These are phyloP conservation scores for Streptopelia turtur DNA, from an alignment of 2,797 vertebrate genomes.

Conservation along the genomic window DNA sequence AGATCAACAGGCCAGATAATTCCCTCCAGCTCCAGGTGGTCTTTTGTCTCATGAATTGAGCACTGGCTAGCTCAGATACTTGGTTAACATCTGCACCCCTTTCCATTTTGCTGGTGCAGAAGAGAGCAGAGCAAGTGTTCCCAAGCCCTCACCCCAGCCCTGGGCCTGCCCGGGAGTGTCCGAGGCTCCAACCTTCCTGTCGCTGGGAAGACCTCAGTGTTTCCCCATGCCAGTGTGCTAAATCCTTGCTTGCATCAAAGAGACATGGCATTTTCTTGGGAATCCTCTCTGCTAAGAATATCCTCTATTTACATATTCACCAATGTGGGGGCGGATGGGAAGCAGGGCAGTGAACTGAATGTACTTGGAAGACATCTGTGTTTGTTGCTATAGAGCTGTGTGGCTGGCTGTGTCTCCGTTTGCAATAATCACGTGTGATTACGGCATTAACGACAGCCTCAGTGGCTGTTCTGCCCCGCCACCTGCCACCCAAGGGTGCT, in stretches of 20 bases:
- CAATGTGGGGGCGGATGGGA: constrained; percentile 12
- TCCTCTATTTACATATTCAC: constrained; percentile 54
- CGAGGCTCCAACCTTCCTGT: background rate
- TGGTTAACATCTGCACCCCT: background rate
- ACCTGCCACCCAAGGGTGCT: background rate
- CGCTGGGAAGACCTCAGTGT: background rate
- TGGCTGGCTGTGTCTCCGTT: background rate
- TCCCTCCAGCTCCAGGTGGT: background rate
- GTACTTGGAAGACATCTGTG: constrained; percentile 55
- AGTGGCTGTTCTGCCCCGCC: fast-evolving
- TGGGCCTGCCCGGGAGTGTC: background rate
- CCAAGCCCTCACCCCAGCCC: background rate
- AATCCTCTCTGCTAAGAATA: constrained; percentile 72
- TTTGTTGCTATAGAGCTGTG: constrained; percentile 24
- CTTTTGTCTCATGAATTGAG: background rate
- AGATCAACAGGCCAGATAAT: background rate
- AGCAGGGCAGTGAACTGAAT: constrained; percentile 59
- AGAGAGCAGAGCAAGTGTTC: background rate
- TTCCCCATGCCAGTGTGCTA: background rate
- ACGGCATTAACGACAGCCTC: background rate
- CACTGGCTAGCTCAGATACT: background rate
- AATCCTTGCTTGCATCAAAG: constrained; percentile 50
- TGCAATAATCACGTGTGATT: background rate
- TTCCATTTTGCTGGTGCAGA: background rate
- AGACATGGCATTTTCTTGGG: constrained; percentile 63